phyloP scores from a whole-genome alignment of 30 jellyfish, hydroid and myxozoan species.

The Sanderia malayensis region DNA sequence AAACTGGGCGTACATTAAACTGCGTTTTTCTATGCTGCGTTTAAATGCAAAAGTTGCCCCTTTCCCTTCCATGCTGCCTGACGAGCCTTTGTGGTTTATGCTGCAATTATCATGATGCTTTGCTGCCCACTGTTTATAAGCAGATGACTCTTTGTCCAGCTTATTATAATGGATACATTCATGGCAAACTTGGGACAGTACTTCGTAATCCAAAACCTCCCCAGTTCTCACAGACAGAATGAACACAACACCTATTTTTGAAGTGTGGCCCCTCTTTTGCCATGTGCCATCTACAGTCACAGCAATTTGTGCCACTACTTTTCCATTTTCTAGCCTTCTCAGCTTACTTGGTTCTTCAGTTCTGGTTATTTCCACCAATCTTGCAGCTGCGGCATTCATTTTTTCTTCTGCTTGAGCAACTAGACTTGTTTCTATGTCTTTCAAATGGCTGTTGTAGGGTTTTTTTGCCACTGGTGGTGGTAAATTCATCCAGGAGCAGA shows the following conservation, averaged over 20 bases:
- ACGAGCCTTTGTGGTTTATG: constrained; percentile 43
- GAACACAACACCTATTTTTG: constrained; percentile 65
- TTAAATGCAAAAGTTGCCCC: constrained; percentile 16
- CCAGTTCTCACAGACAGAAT: constrained; percentile 44
- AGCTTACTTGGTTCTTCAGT: constrained; percentile 20
- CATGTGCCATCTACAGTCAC: too few species aligned
- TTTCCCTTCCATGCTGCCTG: constrained; percentile 35
- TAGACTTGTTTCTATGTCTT: constrained; percentile 10
- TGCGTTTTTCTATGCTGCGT: constrained; percentile 19
- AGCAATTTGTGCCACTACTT: constrained; percentile 17
- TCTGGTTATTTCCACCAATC: constrained; percentile 9
- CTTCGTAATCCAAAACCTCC: constrained; percentile 48
- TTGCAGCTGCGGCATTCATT: constrained; percentile 28
- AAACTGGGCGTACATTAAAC: constrained; percentile 25
- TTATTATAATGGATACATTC: constrained; percentile 24
- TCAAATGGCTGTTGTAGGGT: constrained; percentile 24
- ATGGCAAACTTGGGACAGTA: constrained; percentile 38
- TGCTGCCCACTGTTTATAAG: constrained; percentile 23
- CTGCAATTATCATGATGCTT: constrained; percentile 19
- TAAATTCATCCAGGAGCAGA: constrained; percentile 31
- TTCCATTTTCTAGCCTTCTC: constrained; percentile 9
- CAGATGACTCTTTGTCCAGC: constrained; percentile 24
- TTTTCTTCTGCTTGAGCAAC: constrained; percentile 7
- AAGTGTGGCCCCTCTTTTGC: constrained; percentile 6
- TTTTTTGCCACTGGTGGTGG: constrained; percentile 29